These are phyloP conservation scores for Papilio xuthus DNA, from an alignment of 1,140 invertebrate species.

Conservation along the genomic window DNA sequence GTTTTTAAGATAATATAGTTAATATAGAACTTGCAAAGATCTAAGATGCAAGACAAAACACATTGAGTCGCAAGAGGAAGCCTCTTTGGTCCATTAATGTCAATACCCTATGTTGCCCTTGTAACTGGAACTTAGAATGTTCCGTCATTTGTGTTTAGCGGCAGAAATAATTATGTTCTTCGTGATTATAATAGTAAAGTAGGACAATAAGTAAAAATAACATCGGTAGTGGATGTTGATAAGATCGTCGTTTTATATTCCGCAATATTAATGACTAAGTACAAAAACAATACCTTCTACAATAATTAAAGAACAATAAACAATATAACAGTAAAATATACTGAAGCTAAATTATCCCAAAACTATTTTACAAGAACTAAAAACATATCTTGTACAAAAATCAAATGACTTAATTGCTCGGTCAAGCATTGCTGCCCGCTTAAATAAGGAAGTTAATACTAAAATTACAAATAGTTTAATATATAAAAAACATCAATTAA, in stretches of 20 bases:
- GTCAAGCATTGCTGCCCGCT: neutral
- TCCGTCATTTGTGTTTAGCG: neutral
- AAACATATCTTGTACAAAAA: neutral
- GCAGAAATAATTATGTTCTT: neutral
- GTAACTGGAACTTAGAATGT: neutral
- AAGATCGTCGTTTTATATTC: neutral
- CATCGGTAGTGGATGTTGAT: neutral
- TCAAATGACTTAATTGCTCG: constrained; percentile 7
- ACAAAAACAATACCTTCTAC: too few species aligned
- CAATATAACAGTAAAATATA: neutral
- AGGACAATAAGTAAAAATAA: neutral
- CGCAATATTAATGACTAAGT: neutral
- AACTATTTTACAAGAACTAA: neutral
- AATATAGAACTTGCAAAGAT: neutral
- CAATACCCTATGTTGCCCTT: constrained; percentile 8
- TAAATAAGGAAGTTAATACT: neutral
- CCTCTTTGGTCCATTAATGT: neutral
- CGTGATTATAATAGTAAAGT: too few species aligned
- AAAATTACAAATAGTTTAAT: neutral
- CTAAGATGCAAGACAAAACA: neutral
- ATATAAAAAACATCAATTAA: constrained; percentile 2
- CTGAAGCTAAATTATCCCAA: neutral
- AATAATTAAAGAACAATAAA: neutral
- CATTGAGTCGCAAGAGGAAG: neutral
- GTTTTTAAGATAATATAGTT: neutral